Base-by-base conservation (phyloP, 1,140 invertebrate genomes). In the Pentalonia nigronervosa region DNA sequence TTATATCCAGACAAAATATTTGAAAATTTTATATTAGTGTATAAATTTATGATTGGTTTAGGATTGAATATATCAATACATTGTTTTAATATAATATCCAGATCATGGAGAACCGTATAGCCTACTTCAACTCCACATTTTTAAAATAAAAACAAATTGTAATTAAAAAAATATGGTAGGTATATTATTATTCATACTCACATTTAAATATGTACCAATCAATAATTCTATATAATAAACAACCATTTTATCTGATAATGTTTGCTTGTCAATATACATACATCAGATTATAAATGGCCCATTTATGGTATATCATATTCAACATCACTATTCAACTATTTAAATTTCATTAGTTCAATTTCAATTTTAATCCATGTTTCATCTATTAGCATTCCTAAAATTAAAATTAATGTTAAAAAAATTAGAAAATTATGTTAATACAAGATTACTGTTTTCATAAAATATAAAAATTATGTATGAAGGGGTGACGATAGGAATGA, bases 211-310 rank as follows among this genome's bases (percentile, higher is more conserved):
- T 41, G 90, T 83, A 8, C 94, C 97, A 94, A 99, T 99, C 14
- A 99, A 95, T 2, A 99, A 98, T 95, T 99, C 99, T 6, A 99
- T 99, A 95, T 98, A 99, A 96, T 99, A 99, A 6, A 99, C 99
- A 94, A 99, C 98, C 94, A 98, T 99, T 95, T 99, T 99, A 95
- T 99, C 99, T 14, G 99, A 98, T 36, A 93, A 83, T 25, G 20
- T 36, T 81, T 93, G 91, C 21, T 93, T 88, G 25, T 88, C n/a
- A n/a, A 0, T 30, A 93, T 25, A 48, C 83, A 84, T 83, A 92
- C 7, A 50, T 84, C 47, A 34, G 67, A 83, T 36, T 23, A n/a
- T n/a, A n/a, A 81, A 36, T 50, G 20, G 9, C 23, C 50, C 7
- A 45, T n/a, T 47, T 47, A 1, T 60, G 17, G 56, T 30, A 11